These are phyloP conservation scores for Sclerodermus sp. DNA, from an alignment of 2,888 invertebrate genomes.

Conservation along the genomic window DNA sequence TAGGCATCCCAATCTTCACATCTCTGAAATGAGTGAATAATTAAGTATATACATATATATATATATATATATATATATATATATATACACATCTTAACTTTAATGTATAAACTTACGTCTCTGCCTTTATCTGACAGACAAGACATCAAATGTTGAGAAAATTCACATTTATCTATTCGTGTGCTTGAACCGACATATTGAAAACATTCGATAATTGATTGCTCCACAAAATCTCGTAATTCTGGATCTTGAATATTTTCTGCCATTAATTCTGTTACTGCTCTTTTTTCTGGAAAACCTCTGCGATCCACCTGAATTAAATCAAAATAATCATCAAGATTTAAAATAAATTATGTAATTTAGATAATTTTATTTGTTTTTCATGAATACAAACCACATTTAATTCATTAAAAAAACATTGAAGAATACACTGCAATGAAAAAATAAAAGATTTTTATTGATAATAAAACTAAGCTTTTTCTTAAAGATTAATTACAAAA, in stretches of 20 bases:
- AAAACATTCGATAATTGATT: conserved; percentile 73
- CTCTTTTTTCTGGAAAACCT: conserved; percentile 68
- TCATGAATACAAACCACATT: conserved; percentile 68
- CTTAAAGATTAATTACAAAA: neutral
- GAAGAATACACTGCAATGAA: conserved; percentile 62
- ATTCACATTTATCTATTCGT: conserved; percentile 66
- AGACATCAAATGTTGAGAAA: conserved; percentile 66
- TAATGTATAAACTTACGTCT: conserved; percentile 46
- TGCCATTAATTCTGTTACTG: conserved; percentile 65
- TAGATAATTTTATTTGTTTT: neutral
- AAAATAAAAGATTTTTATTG: conserved; percentile 1
- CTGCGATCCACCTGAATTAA: conserved; percentile 61
- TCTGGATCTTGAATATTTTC: conserved; percentile 68
- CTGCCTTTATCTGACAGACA: conserved; percentile 74
- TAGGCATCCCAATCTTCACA: conserved; percentile 72
- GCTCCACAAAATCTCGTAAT: conserved; percentile 69
- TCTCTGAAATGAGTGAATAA: conserved; percentile 53
- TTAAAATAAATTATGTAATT: neutral
- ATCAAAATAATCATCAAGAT: neutral
- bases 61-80: neutral
- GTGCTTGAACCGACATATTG: conserved; percentile 58
- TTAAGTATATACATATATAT: neutral
- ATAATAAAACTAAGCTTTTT: neutral
- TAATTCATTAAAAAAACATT: conserved; percentile 72
- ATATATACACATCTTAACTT: too few species aligned